These are phyloP conservation scores for Pontoporia blainvillei DNA, from an alignment of 2,113 vertebrate species.

Conservation along the genomic window DNA sequence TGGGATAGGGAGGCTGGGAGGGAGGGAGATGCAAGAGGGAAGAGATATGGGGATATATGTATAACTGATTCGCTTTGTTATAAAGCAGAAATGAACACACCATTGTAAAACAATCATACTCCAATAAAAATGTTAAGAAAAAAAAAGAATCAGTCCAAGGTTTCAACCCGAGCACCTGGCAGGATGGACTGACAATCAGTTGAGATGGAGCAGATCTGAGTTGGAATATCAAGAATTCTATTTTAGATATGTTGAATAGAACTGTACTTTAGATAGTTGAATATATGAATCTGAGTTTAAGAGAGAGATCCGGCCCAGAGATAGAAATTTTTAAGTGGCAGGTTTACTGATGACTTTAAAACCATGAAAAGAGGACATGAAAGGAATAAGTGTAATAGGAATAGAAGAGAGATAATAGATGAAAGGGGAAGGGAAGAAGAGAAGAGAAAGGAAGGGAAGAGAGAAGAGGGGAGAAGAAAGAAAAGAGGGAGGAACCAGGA, in stretches of 20 bases:
- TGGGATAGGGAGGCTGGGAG: too few species aligned
- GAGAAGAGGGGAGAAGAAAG: neutral
- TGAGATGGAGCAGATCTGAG: neutral
- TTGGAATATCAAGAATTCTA: neutral
- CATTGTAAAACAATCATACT: too few species aligned
- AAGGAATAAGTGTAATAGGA: neutral
- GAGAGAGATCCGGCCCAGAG: neutral
- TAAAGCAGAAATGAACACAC: too few species aligned
- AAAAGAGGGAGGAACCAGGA: neutral
- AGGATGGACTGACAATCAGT: neutral
- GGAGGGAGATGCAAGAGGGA: too few species aligned
- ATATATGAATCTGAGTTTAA: neutral
- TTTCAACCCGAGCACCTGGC: neutral
- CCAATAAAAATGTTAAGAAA: neutral
- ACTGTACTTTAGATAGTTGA: neutral
- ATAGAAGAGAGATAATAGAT: neutral
- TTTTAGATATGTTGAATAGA: neutral
- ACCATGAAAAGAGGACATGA: neutral
- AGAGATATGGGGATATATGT: too few species aligned
- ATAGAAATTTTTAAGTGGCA: neutral
- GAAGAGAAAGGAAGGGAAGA: neutral
- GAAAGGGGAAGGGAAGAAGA: neutral
- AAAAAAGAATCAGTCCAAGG: neutral
- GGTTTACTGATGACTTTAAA: neutral
- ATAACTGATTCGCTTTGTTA: too few species aligned